Base-by-base conservation (phyloP, 2,888 invertebrate species). In the Lamproptera curius region DNA sequence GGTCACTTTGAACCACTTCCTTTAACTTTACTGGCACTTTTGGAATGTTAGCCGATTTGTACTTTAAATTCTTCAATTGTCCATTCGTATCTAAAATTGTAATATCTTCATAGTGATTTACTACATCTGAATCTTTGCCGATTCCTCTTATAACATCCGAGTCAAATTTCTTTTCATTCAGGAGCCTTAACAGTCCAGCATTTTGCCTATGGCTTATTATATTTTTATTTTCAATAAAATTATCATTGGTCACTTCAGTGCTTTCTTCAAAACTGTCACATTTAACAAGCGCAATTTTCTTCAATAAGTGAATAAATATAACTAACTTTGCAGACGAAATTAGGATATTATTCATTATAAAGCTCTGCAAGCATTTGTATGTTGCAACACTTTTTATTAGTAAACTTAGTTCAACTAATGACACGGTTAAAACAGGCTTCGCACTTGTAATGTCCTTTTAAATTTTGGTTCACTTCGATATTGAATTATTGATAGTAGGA, bases 91-190 rank as follows among this genome's bases (percentile, higher is more conserved):
- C 82, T 53, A 86, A 59, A 10, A 86, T 61, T 0, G 81, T 81
- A 41, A 87, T 77, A 16, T 86, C 86, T 57, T 83, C 85, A 10
- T 67, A 83, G 49, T 76, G 61, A 47, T 80, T 79, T 0, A 79
- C 81, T 0, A 64, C 58, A 34, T 73, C 76, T 1, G 59, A 49
- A 0, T 62, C 59, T 44, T 65, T 65, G 0, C 71, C 75, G 0
- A 73, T 52, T 52, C 57, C 71, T 53, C 62, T 74, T 2, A 81
- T 36, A 1, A 71, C 59, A 20, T 76, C 70, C 0, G 62, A 59
- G 28, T 73, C 70, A 20, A 71, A 73, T 40, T 64, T 67, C 10
- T 65, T 68, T 46, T 79, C 77, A 33, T 59, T 67, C 2, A 77
- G 51, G 35, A 80, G 58, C 61, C 65, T 72, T 8, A 61, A 35